Percentiles rank a stretch among this genome's conserved stretches.
Evolutionary conservation across 2,113 vertebrate species (phyloP).

Genomic region (Callospermophilus lateralis): DNA sequence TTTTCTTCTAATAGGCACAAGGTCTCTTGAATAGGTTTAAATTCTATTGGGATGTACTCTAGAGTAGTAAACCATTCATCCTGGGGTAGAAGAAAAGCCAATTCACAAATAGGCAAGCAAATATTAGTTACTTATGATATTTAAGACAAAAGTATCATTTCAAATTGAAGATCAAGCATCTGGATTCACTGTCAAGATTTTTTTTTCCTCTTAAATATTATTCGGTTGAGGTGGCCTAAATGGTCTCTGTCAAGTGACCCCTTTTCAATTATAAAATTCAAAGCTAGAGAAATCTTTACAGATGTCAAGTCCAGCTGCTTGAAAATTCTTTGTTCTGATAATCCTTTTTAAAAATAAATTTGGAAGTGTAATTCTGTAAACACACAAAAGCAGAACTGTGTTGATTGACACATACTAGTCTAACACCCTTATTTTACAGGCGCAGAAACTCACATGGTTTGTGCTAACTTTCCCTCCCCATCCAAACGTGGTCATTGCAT

Average conservation of each 20-base stretch:
- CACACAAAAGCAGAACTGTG: not conserved
- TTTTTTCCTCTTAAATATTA: slow-evolving; percentile 30
- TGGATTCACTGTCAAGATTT: slow-evolving; percentile 41
- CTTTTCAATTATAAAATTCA: slow-evolving; percentile 27
- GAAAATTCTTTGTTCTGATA: not conserved
- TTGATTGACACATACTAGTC: not conserved
- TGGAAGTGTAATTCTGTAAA: not conserved
- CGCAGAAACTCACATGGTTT: not conserved
- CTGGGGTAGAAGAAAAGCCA: not conserved
- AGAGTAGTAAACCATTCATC: not conserved
- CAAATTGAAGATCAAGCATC: not conserved
- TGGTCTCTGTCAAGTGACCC: not conserved
- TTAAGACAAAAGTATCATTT: slow-evolving; percentile 52
- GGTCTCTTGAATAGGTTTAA: not conserved
- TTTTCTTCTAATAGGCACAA: no score
- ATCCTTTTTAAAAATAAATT: slow-evolving; percentile 33
- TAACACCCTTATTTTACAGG: not conserved
- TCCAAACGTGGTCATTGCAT: not conserved
- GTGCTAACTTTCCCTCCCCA: not conserved
- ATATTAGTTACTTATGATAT: slow-evolving; percentile 19
- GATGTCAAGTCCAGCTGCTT: not conserved
- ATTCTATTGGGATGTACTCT: not conserved
- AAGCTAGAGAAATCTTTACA: not conserved
- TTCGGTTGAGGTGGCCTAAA: not conserved
- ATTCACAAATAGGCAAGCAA: slow-evolving; percentile 44